Evolutionary conservation across 2,797 vertebrate species (phyloP).

Genomic region (Myoxocephalus aenaeus): DNA sequence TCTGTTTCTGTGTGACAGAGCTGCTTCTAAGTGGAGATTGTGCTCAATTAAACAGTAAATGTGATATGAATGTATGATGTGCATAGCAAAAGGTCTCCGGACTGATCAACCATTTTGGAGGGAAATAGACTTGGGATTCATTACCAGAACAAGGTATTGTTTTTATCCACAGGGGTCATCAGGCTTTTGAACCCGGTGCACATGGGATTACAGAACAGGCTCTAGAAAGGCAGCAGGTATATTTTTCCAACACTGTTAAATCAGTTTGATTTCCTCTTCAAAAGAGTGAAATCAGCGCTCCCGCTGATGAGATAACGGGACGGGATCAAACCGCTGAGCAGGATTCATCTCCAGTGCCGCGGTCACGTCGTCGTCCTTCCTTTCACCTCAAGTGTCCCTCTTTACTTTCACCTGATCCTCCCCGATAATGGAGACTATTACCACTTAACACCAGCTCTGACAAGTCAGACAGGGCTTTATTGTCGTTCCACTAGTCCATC

Average conservation of each 20-base stretch:
- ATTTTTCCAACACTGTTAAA: background rate
- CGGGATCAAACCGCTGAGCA: background rate
- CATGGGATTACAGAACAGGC: background rate
- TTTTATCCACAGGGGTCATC: too few species aligned
- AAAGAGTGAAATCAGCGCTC: background rate
- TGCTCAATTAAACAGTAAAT: background rate
- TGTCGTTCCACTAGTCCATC: conserved; percentile 53
- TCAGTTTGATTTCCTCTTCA: conserved; percentile 1
- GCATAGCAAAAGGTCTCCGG: background rate
- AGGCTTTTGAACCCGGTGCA: background rate
- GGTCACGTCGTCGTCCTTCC: background rate
- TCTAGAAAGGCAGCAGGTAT: background rate
- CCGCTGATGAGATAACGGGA: conserved; percentile 1
- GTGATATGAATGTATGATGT: background rate
- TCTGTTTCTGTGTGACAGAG: background rate
- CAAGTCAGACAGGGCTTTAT: conserved; percentile 44
- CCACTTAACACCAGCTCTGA: conserved; percentile 46
- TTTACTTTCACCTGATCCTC: conserved; percentile 26
- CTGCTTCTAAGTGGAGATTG: background rate
- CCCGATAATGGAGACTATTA: conserved; percentile 52
- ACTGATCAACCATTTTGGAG: background rate
- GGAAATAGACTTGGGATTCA: background rate
- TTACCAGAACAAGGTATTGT: too few species aligned
- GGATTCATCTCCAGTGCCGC: background rate
- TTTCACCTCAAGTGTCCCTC: conserved; percentile 20